Percentiles rank a stretch among this genome's conserved stretches.
These are phyloP conservation scores for Cryptophagus acutangulus DNA, from an alignment of 2,888 invertebrate species.

Conservation along the genomic window DNA sequence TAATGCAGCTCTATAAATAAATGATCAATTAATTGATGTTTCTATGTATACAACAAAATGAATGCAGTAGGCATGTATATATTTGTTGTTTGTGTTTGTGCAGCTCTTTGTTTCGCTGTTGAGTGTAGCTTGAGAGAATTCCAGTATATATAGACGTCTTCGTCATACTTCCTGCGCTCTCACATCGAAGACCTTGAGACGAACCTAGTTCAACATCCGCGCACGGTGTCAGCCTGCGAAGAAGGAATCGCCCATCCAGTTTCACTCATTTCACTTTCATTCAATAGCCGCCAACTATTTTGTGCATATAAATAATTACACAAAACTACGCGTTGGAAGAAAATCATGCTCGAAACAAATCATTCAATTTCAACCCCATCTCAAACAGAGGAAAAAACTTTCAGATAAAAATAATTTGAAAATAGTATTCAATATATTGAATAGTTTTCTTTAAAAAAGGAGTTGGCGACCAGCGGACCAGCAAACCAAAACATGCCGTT, in stretches of 20 bases:
- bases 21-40: too few species aligned
- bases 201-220: slow-evolving; percentile 51
- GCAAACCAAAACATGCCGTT: too few species aligned
- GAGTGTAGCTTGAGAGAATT: slow-evolving; percentile 16
- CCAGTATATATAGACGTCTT: slow-evolving; percentile 27
- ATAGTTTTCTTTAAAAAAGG: too few species aligned
- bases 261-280: slow-evolving; percentile 48
- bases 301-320: slow-evolving; percentile 5
- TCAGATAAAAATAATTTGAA: too few species aligned
- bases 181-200: slow-evolving; percentile 47
- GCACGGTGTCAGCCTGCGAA: slow-evolving; percentile 23
- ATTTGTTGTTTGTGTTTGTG: slow-evolving; percentile 8
- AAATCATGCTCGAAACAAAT: neutral
- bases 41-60: too few species aligned
- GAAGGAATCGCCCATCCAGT: slow-evolving; percentile 33
- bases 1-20: too few species aligned
- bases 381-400: too few species aligned
- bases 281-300: slow-evolving; percentile 32
- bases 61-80: too few species aligned
- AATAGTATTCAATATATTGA: too few species aligned
- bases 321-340: slow-evolving; percentile 1
- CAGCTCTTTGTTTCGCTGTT: slow-evolving; percentile 27
- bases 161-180: slow-evolving; percentile 40
- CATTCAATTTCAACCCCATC: too few species aligned
- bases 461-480: too few species aligned